Base-by-base conservation (phyloP, 2,113 vertebrate species). In the Lanius ludovicianus region DNA sequence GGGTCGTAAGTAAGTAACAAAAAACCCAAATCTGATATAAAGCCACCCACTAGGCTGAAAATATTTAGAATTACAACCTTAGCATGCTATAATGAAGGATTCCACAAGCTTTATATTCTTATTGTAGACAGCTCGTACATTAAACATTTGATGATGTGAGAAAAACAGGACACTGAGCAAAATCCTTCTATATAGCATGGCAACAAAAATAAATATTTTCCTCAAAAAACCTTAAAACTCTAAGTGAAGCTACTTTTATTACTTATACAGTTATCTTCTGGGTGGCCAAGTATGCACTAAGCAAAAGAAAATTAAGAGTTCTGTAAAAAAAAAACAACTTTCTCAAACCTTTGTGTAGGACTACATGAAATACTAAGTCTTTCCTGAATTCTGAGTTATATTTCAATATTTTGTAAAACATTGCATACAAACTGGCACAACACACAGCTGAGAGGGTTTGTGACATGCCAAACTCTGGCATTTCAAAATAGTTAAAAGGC, bases 131-230 rank as follows among this genome's bases (percentile, higher is more conserved):
- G 57, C 24, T 92, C 7, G 0, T 76, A 89, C 55, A 70, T 77
- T 81, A 89, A 93, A 93, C 74, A 79, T 83, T 42, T 90, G 77
- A 92, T 78, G 71, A 90, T 47, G 64, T 78, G 84, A 86, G 79
- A 96, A 96, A 96, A 94, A 68, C 50, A 82, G 84, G 83, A 82
- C 57, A 62, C 35, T 79, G 59, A 80, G 78, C 55, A 62, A 91
- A 94, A 93, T 7, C 35, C n/a, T 88, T 75, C 90, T 44, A 69
- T 56, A 62, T 64, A 85, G 52, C 53, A 49, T 9, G 73, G 84
- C 22, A 95, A 93, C 56, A 82, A 86, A 96, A 95, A 83, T 46
- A 92, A 94, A 77, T 85, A 87, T 82, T 95, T 96, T 13, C 79
- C 7, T 83, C 69, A 86, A 87, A 96, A 78, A 4, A 5, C 5